Evolutionary conservation across 2,113 vertebrate genomes (phyloP).

Genomic region (Poicephalus meyeri): DNA sequence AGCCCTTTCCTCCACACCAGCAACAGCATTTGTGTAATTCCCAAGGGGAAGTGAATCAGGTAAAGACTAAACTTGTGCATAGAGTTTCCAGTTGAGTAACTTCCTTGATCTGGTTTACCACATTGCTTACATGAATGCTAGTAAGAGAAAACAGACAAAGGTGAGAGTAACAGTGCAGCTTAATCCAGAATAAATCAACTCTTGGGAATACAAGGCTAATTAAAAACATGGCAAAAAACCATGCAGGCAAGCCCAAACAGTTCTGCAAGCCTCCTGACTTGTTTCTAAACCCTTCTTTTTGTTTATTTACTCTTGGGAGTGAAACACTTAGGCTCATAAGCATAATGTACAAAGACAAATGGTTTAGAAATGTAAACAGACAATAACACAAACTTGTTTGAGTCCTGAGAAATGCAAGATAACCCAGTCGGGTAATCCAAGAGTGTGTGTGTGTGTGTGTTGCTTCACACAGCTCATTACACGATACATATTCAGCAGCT

Average conservation of each 20-base stretch:
- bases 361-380: constrained; percentile 20
- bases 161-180: background rate
- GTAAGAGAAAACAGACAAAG: constrained; percentile 25
- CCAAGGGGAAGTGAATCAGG: background rate
- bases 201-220: constrained; percentile 25
- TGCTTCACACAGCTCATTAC: background rate
- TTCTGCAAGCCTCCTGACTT: background rate
- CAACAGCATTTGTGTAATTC: background rate
- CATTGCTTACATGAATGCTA: background rate
- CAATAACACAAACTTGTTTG: background rate
- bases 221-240: background rate
- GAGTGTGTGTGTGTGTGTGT: background rate
- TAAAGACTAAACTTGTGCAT: background rate
- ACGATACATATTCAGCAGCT: background rate
- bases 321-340: background rate
- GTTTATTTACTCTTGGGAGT: constrained; percentile 8
- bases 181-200: constrained; percentile 15
- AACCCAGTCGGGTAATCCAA: background rate
- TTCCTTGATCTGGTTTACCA: constrained; percentile 1
- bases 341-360: constrained; percentile 8
- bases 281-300: background rate
- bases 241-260: constrained; percentile 17
- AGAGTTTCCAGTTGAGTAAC: background rate
- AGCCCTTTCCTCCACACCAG: background rate
- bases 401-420: background rate